Evolutionary conservation across 2,797 vertebrate genomes (phyloP).

Genomic region (Enteromius treurensis): DNA sequence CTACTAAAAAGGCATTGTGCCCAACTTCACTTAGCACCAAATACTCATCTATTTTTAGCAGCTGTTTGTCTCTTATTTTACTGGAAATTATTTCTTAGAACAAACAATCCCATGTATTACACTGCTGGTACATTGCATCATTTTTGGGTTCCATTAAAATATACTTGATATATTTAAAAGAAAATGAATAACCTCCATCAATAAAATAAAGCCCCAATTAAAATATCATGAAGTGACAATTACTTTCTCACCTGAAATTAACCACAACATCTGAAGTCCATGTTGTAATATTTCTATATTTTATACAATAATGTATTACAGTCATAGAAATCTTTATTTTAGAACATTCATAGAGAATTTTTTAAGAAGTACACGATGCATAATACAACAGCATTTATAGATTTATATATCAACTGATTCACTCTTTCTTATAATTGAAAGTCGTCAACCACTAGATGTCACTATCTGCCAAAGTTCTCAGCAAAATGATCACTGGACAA

Average conservation of each 20-base stretch:
- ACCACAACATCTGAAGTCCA: not conserved
- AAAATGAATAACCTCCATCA: not conserved
- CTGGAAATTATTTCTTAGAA: conserved; percentile 1
- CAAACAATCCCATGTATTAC: not conserved
- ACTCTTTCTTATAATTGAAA: not conserved
- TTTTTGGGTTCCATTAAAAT: not conserved
- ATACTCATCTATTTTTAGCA: not conserved
- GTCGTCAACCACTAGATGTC: conserved; percentile 59
- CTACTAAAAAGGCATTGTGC: not conserved
- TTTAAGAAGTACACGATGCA: not conserved
- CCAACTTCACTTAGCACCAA: not conserved
- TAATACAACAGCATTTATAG: not conserved
- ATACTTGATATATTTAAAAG: not conserved
- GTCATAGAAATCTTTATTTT: not conserved
- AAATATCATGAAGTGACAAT: not conserved
- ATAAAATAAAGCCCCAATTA: not conserved
- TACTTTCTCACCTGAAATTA: not conserved
- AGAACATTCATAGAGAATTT: not conserved
- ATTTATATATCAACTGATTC: not conserved
- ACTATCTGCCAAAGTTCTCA: conserved; percentile 46
- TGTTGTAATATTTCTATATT: not conserved
- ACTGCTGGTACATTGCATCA: not conserved
- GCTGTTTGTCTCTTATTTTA: not conserved
- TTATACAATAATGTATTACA: not conserved
- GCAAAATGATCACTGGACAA: conserved; percentile 1